phyloP scores from a whole-genome alignment of 2,888 invertebrate genomes.

The Eupithecia vulgata region DNA sequence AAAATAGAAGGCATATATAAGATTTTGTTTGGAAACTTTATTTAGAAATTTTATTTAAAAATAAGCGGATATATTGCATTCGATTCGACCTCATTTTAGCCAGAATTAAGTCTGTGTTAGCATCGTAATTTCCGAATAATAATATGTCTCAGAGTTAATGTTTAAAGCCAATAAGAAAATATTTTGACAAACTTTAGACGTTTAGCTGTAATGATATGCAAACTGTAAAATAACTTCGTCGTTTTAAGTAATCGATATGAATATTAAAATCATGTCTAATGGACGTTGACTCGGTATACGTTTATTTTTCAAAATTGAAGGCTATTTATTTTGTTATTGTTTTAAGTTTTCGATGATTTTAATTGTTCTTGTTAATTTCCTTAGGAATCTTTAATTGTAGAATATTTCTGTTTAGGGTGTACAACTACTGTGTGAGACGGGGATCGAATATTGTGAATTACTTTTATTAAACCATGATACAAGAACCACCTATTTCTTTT shows the following conservation, averaged over 20 bases:
- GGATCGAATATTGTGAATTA: slow-evolving; percentile 48
- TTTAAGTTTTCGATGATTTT: slow-evolving; percentile 83
- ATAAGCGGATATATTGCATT: slow-evolving; percentile 47
- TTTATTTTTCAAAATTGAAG: slow-evolving; percentile 64
- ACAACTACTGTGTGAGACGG: slow-evolving; percentile 57
- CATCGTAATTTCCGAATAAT: slow-evolving; percentile 55
- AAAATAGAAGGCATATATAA: slow-evolving; percentile 24
- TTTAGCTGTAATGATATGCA: slow-evolving; percentile 24
- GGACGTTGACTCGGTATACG: slow-evolving; percentile 54
- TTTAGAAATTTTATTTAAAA: slow-evolving; percentile 23
- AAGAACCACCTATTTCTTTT: slow-evolving; percentile 22
- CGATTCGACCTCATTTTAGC: slow-evolving; percentile 67
- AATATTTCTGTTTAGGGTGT: slow-evolving; percentile 68
- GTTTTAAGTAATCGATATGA: slow-evolving; percentile 28
- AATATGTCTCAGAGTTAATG: slow-evolving; percentile 53
- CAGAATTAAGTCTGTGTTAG: slow-evolving; percentile 69
- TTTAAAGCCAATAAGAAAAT: slow-evolving; percentile 33
- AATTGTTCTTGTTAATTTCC: slow-evolving; percentile 82
- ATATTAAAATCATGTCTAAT: slow-evolving; percentile 50
- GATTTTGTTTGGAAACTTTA: slow-evolving; percentile 16
- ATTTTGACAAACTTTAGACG: slow-evolving; percentile 35
- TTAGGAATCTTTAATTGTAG: slow-evolving; percentile 80
- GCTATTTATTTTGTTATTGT: slow-evolving; percentile 82
- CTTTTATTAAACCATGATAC: not conserved
- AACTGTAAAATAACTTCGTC: slow-evolving; percentile 41